Evolutionary conservation across 1,140 invertebrate genomes (phyloP), one percentile per base, ranked within the genome.

Genomic region (Orius insidiosus): DNA sequence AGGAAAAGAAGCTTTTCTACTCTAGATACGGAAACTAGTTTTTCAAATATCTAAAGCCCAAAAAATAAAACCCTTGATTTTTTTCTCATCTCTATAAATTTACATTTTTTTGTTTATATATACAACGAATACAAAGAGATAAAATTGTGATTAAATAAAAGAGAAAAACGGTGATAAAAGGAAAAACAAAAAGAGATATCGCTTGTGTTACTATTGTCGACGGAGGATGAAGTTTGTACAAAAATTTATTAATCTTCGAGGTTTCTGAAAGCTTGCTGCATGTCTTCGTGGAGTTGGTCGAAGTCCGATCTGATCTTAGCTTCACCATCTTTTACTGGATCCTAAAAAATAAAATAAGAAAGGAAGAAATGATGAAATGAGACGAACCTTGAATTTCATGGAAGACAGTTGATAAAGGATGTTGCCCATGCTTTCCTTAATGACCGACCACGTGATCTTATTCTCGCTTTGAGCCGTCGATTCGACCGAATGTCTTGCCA

Each of bases 301-400:
- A 90, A 98, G 58, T 98, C 92, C 38, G 85, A 77, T 64, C 87
- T 89, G 62, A 99, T 96, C 68, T 98, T 97, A 2, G 78, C 75
- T 63, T 99, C 94, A 32, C 93, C 93, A 53, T 98, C 93, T 70
- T 94, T 94, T 6, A 93, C 81, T 32, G 95, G 94, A 67, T 98
- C 93, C 84, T 94, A 59, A 47, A 69, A 58, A 41, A 54, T 56
- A 33, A 53, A 56, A 53, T 11, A 42, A 39, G n/a, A n/a, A 15
- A 40, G 13, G 35, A 11, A 33, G 24, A 30, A 44, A 44, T 24
- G 30, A 30, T 9, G 16, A 44, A 10, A 4, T 4, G n/a, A 44
- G 11, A n/a, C 58, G 58, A 59, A 90, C 88, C 80, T 96, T 98
- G 73, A 99, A 99, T 68, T 99, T 99, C 95, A 98, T 99, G 57